These are phyloP conservation scores for Gadopsis marmoratus DNA, from an alignment of 2,797 vertebrate species.

Conservation along the genomic window DNA sequence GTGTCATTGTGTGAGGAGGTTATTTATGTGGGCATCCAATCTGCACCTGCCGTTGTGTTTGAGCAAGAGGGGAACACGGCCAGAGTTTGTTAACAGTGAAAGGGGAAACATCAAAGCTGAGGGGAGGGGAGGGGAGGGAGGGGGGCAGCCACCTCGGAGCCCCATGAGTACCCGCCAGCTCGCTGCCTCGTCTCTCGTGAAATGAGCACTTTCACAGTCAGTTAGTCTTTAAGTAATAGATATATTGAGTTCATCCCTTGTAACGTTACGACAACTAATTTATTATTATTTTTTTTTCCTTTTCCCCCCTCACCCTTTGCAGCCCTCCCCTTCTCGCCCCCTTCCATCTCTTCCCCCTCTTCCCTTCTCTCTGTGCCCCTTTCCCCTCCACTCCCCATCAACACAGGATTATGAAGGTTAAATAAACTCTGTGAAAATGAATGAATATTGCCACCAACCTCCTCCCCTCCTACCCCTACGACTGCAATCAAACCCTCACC, in stretches of 20 bases:
- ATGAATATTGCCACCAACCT: slow-evolving; percentile 83
- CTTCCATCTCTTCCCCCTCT: slow-evolving; percentile 42
- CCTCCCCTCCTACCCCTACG: slow-evolving; percentile 64
- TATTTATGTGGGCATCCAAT: slow-evolving; percentile 99
- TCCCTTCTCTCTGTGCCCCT: slow-evolving; percentile 53
- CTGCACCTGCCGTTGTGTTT: slow-evolving; percentile 98
- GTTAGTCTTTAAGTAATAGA: slow-evolving; percentile 99
- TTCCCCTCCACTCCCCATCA: slow-evolving; percentile 87
- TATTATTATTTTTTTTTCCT: slow-evolving; percentile 90
- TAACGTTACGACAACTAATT: slow-evolving; percentile 98
- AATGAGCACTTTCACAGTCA: slow-evolving; percentile 98
- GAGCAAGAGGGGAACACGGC: slow-evolving; percentile 95
- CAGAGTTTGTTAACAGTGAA: slow-evolving; percentile 99
- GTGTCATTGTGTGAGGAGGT: slow-evolving; percentile 95
- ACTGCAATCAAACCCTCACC: slow-evolving; percentile 79
- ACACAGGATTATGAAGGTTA: slow-evolving; percentile 98
- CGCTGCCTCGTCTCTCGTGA: slow-evolving; percentile 89
- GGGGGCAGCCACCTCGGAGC: slow-evolving; percentile 89
- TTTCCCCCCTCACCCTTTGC: slow-evolving; percentile 39
- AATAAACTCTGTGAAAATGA: slow-evolving; percentile 96
- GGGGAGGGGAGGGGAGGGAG: slow-evolving; percentile 39
- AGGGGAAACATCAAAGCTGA: slow-evolving; percentile 92
- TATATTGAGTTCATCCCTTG: slow-evolving; percentile 99
- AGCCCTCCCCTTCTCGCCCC: slow-evolving; percentile 35
- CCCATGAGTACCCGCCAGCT: slow-evolving; percentile 89